These are phyloP conservation scores for Drosophila kanekoi DNA, from an alignment of 2,888 invertebrate genomes.

Conservation along the genomic window DNA sequence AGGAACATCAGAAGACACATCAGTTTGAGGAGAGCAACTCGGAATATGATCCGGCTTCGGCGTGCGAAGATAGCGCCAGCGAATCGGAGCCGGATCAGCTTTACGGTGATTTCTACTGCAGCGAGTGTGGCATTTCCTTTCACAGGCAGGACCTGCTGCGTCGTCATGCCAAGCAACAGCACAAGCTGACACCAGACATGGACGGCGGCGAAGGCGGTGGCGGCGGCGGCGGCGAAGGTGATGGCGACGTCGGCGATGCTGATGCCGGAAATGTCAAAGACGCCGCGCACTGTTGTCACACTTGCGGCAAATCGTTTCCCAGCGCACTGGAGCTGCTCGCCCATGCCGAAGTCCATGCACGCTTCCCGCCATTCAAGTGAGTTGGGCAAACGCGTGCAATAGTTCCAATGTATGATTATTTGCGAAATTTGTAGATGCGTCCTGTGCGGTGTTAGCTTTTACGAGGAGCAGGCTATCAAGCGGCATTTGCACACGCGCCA, in stretches of 20 bases:
- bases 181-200: constrained; percentile 48
- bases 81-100: constrained; percentile 87
- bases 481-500: constrained; percentile 88
- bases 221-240: constrained; percentile 13
- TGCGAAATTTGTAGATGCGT: constrained; percentile 86
- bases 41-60: constrained; percentile 84
- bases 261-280: constrained; percentile 74
- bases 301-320: constrained; percentile 91
- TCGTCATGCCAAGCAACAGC: constrained; percentile 88
- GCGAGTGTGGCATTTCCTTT: constrained; percentile 92
- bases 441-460: constrained; percentile 88
- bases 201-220: constrained; percentile 22
- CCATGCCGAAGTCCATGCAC: constrained; percentile 92
- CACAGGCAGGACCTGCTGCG: constrained; percentile 91
- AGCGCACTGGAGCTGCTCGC: constrained; percentile 91
- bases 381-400: background rate
- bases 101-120: constrained; percentile 88
- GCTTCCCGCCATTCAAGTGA: constrained; percentile 86
- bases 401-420: background rate
- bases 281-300: constrained; percentile 89
- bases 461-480: constrained; percentile 88
- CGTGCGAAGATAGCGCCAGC: constrained; percentile 85
- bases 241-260: constrained; percentile 18
- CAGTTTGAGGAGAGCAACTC: constrained; percentile 86
- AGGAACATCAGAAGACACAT: constrained; percentile 88